Base-by-base conservation (phyloP, 2,113 vertebrate genomes). In the Etheostoma spectabile region DNA sequence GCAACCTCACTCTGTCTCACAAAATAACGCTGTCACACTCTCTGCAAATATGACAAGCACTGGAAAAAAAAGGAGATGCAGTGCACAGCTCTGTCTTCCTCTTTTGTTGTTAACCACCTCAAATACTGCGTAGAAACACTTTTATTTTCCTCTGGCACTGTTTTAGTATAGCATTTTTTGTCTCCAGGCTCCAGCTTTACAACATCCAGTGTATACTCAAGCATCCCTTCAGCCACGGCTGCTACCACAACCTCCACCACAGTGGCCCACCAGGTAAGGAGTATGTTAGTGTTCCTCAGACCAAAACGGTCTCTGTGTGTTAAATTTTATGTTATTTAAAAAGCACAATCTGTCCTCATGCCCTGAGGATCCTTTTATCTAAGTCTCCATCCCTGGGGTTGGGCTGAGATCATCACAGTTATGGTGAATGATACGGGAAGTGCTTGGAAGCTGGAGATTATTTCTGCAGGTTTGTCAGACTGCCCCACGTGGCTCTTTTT, bases 131-230 rank as follows among this genome's bases (percentile, higher is more conserved):
- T 15, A 5, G 2, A 59, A 46, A 55, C 45, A 4, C 33, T 42
- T 65, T 33, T 11, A 1, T 35, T 48, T 45, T 10, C 16, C 14
- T 51, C 30, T n/a, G 21, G 3, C 22, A 5, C 24, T 10, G 30
- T 68, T 64, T 71, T 86, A 68, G 49, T 22, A 0, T 1, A 76
- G 0, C 61, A 30, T 1, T 53, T 51, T 85, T 4, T 84, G 2
- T 77, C 62, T 75, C 18, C 83, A 96, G 95, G 94, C 76, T 95
- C 95, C 5, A 95, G 95, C 86, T 96, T 96, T 84, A 95, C 94
- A 33, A 96, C 95, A 33, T 94, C 95, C 82, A 95, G 95, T 24
- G 94, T 95, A 76, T 96, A 96, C 84, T 93, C 93, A 30, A 95
- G 93, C 88, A 91, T 95, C 88, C 94, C 94, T 1, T 77, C 94